Evolutionary conservation across 2,888 invertebrate genomes (phyloP).

Genomic region (Xestia xanthographa): DNA sequence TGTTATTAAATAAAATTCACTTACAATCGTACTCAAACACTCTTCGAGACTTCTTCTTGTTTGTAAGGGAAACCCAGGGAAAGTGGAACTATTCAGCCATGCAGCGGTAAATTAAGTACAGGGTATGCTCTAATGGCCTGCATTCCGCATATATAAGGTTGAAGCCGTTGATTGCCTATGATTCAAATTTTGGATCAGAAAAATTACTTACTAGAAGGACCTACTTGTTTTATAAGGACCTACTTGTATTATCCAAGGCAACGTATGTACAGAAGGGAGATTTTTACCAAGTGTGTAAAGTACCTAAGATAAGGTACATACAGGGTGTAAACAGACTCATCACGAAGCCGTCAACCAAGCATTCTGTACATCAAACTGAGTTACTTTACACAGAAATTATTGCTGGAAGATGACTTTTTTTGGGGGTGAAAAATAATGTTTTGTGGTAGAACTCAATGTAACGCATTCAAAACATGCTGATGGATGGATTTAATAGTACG

Average conservation of each 20-base stretch:
- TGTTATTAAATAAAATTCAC: constrained; percentile 18
- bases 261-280: background rate
- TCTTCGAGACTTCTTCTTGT: background rate
- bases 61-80: background rate
- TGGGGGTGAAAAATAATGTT: too few relatives aligned
- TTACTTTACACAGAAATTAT: too few relatives aligned
- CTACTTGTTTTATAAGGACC: background rate
- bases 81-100: background rate
- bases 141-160: background rate
- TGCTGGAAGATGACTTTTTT: too few relatives aligned
- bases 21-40: constrained; percentile 8
- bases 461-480: too few relatives aligned
- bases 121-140: background rate
- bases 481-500: too few relatives aligned
- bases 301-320: too few relatives aligned
- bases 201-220: background rate
- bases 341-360: too few relatives aligned
- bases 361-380: too few relatives aligned
- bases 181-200: background rate
- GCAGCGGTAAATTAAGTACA: background rate
- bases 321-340: too few relatives aligned
- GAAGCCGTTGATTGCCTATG: background rate
- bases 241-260: background rate
- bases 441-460: too few relatives aligned
- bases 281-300: background rate